A percentile compares a stretch with the other conserved stretches of the same genome.
Evolutionary conservation across 2,797 vertebrate species (phyloP).

Genomic region (Sebastes paucispinis): DNA sequence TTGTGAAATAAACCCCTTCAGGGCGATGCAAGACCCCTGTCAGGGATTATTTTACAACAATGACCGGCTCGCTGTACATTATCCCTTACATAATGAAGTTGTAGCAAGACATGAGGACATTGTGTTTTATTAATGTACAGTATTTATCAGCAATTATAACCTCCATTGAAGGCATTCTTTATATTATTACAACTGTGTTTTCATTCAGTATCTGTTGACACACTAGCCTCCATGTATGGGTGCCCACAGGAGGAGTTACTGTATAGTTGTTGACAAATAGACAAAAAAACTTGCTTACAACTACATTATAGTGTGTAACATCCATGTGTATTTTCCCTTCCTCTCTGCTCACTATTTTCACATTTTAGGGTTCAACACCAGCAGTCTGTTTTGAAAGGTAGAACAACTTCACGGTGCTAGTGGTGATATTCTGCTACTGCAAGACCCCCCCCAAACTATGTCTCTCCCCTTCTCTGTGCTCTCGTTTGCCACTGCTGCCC

Average conservation of each 20-base stretch:
- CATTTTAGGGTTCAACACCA: background rate
- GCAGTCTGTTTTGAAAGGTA: slow-evolving; percentile 14
- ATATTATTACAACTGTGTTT: background rate
- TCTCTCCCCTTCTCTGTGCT: slow-evolving; percentile 13
- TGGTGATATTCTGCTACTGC: slow-evolving; percentile 4
- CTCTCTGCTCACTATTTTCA: background rate
- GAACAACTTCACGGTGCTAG: background rate
- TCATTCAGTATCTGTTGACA: background rate
- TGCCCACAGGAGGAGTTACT: background rate
- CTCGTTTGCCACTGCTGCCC: slow-evolving; percentile 32
- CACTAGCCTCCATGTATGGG: background rate
- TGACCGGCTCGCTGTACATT: too few species aligned
- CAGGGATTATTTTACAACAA: too few species aligned
- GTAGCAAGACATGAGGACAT: background rate
- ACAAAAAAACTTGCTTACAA: background rate
- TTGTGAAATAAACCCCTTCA: too few species aligned
- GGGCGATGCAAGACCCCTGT: too few species aligned
- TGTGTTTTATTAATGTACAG: background rate
- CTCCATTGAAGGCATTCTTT: background rate
- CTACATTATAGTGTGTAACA: background rate
- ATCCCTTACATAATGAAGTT: background rate
- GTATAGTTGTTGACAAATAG: background rate
- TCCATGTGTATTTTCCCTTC: background rate
- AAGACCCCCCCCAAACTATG: slow-evolving; percentile 9
- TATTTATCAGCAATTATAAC: background rate